Conservation (phyloP, 1,140 invertebrate genomes). For the Elymnias hypermnestra region DNA sequence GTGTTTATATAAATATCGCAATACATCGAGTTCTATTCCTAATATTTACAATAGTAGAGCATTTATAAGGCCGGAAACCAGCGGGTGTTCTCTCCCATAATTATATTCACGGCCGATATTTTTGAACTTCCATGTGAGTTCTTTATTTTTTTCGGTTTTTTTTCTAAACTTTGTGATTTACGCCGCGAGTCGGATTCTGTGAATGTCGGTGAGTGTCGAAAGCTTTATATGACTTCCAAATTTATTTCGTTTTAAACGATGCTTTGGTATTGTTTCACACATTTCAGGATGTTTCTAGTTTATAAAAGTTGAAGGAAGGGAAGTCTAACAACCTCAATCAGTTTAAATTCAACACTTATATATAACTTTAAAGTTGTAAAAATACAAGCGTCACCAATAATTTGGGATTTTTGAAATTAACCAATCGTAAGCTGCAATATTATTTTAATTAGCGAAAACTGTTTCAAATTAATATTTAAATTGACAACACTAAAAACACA, state of each 20-base stretch:
- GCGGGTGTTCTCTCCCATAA: conserved; percentile 67
- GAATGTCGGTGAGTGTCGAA: conserved; percentile 60
- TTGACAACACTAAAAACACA: no score
- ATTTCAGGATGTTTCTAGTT: conserved; percentile 4
- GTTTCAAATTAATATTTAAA: no score
- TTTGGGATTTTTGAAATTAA: no score
- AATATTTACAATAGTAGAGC: conserved; percentile 34
- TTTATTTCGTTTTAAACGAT: conserved; percentile 70
- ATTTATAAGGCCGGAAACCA: conserved; percentile 56
- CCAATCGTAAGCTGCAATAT: no score
- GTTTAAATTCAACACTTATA: no score
- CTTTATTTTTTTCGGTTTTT: conserved; percentile 66
- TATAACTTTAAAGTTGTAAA: no score
- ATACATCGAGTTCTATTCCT: conserved; percentile 11
- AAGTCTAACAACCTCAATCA: no score
- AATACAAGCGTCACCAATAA: no score
- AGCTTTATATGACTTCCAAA: conserved; percentile 60
- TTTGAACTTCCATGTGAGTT: conserved; percentile 72
- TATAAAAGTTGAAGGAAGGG: no score
- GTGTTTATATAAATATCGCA: no score
- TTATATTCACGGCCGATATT: conserved; percentile 73
- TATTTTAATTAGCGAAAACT: no score
- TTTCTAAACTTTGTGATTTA: conserved; percentile 70
- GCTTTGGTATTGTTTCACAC: conserved; percentile 20
- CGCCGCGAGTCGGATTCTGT: conserved; percentile 54